Percentiles rank a stretch among this genome's conserved stretches.
Evolutionary conservation across 37 sponge, comb jelly and placozoan genomes (phyloP).

Genomic region (Halichondria panicea): DNA sequence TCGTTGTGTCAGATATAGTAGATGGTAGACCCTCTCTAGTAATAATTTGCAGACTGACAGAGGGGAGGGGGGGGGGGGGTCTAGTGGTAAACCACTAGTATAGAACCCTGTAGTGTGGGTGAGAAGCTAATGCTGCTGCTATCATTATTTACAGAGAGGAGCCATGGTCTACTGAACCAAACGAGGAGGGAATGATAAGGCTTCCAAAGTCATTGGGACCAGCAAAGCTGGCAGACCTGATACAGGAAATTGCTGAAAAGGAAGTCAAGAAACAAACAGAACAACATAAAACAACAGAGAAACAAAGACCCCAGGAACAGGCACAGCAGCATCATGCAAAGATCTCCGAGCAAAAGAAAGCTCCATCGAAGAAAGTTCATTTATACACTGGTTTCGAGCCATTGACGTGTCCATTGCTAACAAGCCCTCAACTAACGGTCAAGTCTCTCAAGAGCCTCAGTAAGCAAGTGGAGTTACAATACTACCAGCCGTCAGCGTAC

Average conservation of each 20-base stretch:
- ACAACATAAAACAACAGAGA: not conserved
- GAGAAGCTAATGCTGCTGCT: too few species aligned
- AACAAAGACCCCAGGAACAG: not conserved
- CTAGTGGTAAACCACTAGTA: too few species aligned
- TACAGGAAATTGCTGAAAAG: not conserved
- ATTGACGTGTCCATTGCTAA: not conserved
- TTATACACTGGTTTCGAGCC: not conserved
- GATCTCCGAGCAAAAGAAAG: not conserved
- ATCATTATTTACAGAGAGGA: too few species aligned
- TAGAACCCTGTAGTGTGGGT: too few species aligned
- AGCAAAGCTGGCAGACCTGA: not conserved
- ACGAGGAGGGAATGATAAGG: too few species aligned
- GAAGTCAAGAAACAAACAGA: not conserved
- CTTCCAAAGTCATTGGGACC: too few species aligned
- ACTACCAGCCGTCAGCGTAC: not conserved
- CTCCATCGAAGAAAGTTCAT: not conserved
- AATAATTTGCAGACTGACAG: too few species aligned
- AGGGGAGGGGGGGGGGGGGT: too few species aligned
- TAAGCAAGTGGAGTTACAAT: constrained; percentile 4
- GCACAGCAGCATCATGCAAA: not conserved
- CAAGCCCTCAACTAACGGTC: not conserved
- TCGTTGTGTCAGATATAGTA: too few species aligned
- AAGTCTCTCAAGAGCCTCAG: constrained; percentile 2
- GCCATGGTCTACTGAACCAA: too few species aligned
- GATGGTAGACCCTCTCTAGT: too few species aligned